Base-by-base conservation (phyloP, 2,113 vertebrate species). In the Chascanopsetta lugubris region DNA sequence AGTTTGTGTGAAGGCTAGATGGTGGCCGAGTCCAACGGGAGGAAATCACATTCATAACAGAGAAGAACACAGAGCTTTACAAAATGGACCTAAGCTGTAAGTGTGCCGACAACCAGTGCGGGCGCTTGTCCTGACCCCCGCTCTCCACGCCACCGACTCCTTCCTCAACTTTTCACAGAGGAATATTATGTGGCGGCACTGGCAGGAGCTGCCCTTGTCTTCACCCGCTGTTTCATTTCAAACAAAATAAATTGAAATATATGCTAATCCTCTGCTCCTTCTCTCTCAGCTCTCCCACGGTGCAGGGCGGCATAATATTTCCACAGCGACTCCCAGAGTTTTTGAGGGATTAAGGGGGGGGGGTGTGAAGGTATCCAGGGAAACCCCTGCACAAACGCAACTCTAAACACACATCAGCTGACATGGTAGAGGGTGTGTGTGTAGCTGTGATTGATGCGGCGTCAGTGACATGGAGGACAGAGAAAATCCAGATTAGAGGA, bases 401-500 rank as follows among this genome's bases (percentile, higher is more conserved):
- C 69, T 69, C 30, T 6, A 12, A 60, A 22, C 64, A 48, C 61
- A 50, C 61, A 43, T 83, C 72, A 56, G 65, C 77, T 69, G 74
- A 77, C 69, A 49, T 18, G 6, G 70, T 57, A 58, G 71, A 77
- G 78, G 80, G 43, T 72, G 42, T 61, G 67, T 76, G 83, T 85
- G 84, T 80, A 83, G 79, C 69, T 8, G 53, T 85, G 76, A 89
- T 86, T 79, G 82, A 91, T 85, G 77, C 67, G 34, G 72, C 84
- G 88, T 89, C 83, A 71, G 80, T 77, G 85, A 86, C 67, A 58
- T 38, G 21, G 77, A 72, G 79, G 79, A 86, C 85, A 79, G 85
- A 69, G 75, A 70, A 80, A 84, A 82, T 85, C 87, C 81, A 85
- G 84, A 89, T 86, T 81, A 82, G 84, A 77, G 59, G 45, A 70